These are phyloP conservation scores for Branchellion lobata DNA, from an alignment of 2,888 invertebrate genomes.

Conservation along the genomic window DNA sequence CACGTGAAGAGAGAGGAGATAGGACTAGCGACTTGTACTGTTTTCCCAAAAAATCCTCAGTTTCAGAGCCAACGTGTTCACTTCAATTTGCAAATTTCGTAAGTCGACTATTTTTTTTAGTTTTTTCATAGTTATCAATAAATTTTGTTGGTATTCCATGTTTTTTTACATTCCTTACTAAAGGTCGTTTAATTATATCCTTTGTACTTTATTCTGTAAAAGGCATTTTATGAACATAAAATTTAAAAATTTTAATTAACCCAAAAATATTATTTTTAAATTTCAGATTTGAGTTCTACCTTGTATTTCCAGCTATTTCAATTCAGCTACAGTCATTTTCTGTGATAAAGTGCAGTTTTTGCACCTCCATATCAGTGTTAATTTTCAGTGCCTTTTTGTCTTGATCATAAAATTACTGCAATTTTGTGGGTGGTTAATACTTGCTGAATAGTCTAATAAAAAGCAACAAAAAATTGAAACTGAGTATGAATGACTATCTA, in stretches of 20 bases:
- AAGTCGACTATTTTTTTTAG: background rate
- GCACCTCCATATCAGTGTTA: slow-evolving; percentile 17
- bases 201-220: slow-evolving; percentile 1
- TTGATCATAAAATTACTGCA: slow-evolving; percentile 9
- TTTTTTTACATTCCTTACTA: background rate
- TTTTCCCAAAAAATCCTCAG: slow-evolving; percentile 15
- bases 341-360: slow-evolving; percentile 17
- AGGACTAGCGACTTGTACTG: slow-evolving; percentile 8
- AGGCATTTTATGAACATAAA: background rate
- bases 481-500: slow-evolving; percentile 36
- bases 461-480: background rate
- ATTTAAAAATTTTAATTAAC: background rate
- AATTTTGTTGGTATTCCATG: background rate
- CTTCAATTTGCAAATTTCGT: slow-evolving; percentile 1
- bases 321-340: slow-evolving; percentile 16
- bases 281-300: slow-evolving; percentile 15
- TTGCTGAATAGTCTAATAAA: slow-evolving; percentile 9
- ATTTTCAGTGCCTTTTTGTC: slow-evolving; percentile 19
- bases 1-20: slow-evolving; percentile 13
- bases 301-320: slow-evolving; percentile 10
- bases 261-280: background rate
- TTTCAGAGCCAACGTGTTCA: background rate
- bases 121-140: background rate
- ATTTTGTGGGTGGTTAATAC: background rate
- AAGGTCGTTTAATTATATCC: slow-evolving; percentile 15